A percentile compares a stretch with the other conserved stretches of the same genome.
phyloP scores from a whole-genome alignment of 2,797 vertebrate genomes.

The Acrossocheilus fasciatus region DNA sequence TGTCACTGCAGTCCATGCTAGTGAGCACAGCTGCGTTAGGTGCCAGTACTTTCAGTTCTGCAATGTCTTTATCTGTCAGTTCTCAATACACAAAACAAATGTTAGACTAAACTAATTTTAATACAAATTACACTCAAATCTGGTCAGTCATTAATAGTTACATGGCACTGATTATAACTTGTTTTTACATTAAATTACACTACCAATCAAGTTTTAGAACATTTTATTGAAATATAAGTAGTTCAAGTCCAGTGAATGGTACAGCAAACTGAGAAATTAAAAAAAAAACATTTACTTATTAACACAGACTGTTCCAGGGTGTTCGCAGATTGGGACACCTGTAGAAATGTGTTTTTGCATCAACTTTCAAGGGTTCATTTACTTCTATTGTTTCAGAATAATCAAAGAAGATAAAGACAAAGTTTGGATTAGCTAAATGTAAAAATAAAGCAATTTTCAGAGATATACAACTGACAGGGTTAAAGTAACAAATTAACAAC shows the following conservation, averaged over 20 bases:
- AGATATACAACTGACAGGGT: no score
- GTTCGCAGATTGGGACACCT: neutral
- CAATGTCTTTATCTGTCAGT: conserved; percentile 26
- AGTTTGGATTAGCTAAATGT: neutral
- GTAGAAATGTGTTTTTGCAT: neutral
- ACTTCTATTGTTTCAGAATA: neutral
- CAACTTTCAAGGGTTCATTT: neutral
- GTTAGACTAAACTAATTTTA: neutral
- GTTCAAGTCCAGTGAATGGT: neutral
- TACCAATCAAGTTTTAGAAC: neutral
- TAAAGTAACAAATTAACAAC: no score
- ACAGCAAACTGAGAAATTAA: neutral
- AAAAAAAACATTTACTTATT: neutral
- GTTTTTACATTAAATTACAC: neutral
- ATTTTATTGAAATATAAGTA: neutral
- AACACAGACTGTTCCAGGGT: neutral
- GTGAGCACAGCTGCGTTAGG: conserved; percentile 1
- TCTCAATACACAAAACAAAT: neutral
- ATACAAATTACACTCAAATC: neutral
- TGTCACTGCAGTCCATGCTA: conserved; percentile 23
- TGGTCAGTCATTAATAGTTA: neutral
- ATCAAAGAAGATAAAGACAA: neutral
- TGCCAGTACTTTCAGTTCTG: neutral
- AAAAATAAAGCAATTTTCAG: neutral
- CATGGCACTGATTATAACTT: neutral